Base-by-base conservation (phyloP, 2,888 invertebrate genomes). In the Cantharis rustica region DNA sequence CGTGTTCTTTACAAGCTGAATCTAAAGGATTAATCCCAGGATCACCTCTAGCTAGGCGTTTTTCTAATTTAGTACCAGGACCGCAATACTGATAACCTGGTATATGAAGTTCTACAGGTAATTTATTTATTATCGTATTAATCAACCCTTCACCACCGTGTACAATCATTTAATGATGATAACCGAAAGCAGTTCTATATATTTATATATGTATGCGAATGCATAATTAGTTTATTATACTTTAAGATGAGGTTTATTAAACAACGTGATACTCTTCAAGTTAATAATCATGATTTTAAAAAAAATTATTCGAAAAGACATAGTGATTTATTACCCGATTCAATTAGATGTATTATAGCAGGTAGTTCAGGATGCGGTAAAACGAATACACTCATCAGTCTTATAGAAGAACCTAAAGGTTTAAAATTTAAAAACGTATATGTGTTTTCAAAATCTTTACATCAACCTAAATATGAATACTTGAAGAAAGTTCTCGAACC, bases 11-110 rank as follows among this genome's bases (percentile, higher is more conserved):
- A 76, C 83, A 83, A 16, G 82, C 83, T 69, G 79, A 71, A 76
- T 85, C 85, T 16, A 84, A 75, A 2, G 68, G 68, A 72, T 84
- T 83, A 9, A 83, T 76, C 9, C 85, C 85, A 62, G 17, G 75
- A 79, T 86, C 86, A 16, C 84, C 84, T 26, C 86, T 77, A 20
- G 75, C 77, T 20, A 84, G 68, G n/a, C 84, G 68, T 72, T 82
- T 75, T 17, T 73, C 47, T 70, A 86, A 70, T 74, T 83, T 83
- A 13, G 83, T 83, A 7, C 80, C 80, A 76, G n/a, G n/a, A n/a
- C n/a, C n/a, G n/a, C n/a, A n/a, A n/a, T n/a, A n/a, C n/a, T n/a
- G n/a, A 82, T 79, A 80, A 0, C 68, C 68, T 10, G 82, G 82
- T 16, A 83, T 23, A 75, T 83, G 83, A 10, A 80, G 63, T 74